A percentile compares a stretch with the other conserved stretches of the same genome.
phyloP scores from a whole-genome alignment of 2,113 vertebrate species.

The Chitala chitala region DNA sequence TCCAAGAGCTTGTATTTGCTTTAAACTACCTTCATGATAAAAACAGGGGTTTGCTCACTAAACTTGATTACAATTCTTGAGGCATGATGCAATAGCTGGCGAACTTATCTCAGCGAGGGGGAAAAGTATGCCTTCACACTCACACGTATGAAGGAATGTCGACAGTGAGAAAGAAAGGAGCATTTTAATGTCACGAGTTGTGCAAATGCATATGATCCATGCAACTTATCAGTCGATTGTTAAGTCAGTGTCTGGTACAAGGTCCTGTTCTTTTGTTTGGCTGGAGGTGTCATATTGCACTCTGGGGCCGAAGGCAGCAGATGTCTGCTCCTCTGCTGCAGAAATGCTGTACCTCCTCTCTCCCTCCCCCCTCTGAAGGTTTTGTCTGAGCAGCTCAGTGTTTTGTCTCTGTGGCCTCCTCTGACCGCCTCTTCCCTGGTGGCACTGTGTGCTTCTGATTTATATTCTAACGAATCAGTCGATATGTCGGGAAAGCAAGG shows the following conservation, averaged over 20 bases:
- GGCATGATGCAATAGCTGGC: conserved; percentile 63
- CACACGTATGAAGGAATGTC: neutral
- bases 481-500: conserved; percentile 41
- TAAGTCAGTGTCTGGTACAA: conserved; percentile 31
- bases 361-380: conserved; percentile 37
- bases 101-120: conserved; percentile 48
- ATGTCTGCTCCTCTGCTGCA: conserved; percentile 57
- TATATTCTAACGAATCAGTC: conserved; percentile 34
- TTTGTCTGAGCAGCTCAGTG: conserved; percentile 53
- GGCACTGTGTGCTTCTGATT: conserved; percentile 52
- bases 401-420: conserved; percentile 55
- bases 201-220: conserved; percentile 17
- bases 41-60: conserved; percentile 50
- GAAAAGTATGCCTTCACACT: neutral
- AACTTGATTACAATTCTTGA: conserved; percentile 56
- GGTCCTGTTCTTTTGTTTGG: conserved; percentile 57
- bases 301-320: conserved; percentile 58
- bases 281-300: conserved; percentile 67
- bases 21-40: conserved; percentile 20
- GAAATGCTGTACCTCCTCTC: conserved; percentile 38
- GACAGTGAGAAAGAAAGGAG: neutral
- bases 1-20: conserved; percentile 37
- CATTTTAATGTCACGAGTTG: neutral
- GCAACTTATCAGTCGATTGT: conserved; percentile 31
- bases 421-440: conserved; percentile 51